phyloP scores from a whole-genome alignment of 64 coral and sea anemone genomes.

The Stichodactyla mertensii region DNA sequence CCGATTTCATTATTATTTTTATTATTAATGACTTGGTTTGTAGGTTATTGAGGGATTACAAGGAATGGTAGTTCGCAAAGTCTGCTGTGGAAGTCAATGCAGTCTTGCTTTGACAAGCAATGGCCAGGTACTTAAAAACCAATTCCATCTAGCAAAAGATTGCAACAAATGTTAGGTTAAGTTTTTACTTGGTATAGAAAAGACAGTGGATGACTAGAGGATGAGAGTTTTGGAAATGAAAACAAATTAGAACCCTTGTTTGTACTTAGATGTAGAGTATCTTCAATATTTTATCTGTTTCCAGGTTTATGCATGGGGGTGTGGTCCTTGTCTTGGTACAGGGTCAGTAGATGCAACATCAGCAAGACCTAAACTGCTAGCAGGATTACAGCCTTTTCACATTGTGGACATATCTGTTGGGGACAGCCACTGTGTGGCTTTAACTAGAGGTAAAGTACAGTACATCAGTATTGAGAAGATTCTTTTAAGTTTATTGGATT shows the following conservation, averaged over 20 bases:
- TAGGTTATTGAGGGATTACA: slow-evolving; percentile 77
- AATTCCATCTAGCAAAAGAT: not conserved
- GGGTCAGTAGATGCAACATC: slow-evolving; percentile 85
- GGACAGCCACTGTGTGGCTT: slow-evolving; percentile 78
- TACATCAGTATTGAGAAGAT: not conserved
- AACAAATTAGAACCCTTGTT: no score
- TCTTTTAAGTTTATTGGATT: no score
- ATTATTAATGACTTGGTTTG: not conserved
- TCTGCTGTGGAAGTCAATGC: slow-evolving; percentile 81
- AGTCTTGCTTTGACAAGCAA: slow-evolving; percentile 60
- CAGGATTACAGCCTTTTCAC: slow-evolving; percentile 57
- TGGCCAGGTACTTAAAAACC: slow-evolving; percentile 36
- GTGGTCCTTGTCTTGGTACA: slow-evolving; percentile 73
- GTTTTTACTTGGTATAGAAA: no score
- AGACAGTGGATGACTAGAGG: no score
- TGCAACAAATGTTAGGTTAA: not conserved
- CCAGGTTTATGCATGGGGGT: slow-evolving; percentile 79
- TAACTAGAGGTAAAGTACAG: slow-evolving; percentile 52
- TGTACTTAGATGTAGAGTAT: not conserved
- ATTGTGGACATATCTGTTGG: slow-evolving; percentile 73
- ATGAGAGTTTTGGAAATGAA: no score
- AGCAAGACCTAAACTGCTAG: slow-evolving; percentile 69
- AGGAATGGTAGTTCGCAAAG: slow-evolving; percentile 65
- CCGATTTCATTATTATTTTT: no score
- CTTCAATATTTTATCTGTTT: not conserved